phyloP scores from a whole-genome alignment of 2,888 invertebrate species.

The Hoplodrina blanda region DNA sequence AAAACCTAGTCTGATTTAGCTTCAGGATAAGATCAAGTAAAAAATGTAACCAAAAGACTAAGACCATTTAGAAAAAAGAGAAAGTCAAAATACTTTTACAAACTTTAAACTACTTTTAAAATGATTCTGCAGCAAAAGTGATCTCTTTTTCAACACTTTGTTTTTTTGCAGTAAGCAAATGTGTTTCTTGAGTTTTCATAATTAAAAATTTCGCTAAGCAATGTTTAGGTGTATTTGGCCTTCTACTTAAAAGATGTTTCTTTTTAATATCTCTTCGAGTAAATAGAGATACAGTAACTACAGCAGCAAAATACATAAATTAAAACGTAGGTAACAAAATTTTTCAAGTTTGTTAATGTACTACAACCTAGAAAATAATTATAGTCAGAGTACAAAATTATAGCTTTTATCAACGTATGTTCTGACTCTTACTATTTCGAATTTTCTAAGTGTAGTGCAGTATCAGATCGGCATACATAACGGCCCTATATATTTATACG shows the following conservation, averaged over 20 bases:
- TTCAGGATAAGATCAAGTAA: constrained; percentile 23
- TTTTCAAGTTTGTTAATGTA: no score
- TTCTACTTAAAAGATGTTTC: background rate
- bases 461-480: no score
- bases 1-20: constrained; percentile 4
- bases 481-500: no score
- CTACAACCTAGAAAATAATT: background rate
- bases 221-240: background rate
- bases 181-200: background rate
- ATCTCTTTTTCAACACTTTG: constrained; percentile 11
- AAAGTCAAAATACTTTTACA: constrained; percentile 26
- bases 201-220: background rate
- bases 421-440: background rate
- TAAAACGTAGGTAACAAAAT: no score
- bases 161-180: background rate
- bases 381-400: background rate
- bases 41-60: constrained; percentile 17
- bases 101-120: constrained; percentile 11
- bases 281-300: no score
- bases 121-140: constrained; percentile 42
- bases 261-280: no score
- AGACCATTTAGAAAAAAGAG: constrained; percentile 23
- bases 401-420: background rate
- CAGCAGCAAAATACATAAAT: no score
- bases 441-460: background rate